Percentiles rank a stretch among this genome's conserved stretches.
phyloP scores from a whole-genome alignment of 2,888 invertebrate genomes.

The Andrena praecox region DNA sequence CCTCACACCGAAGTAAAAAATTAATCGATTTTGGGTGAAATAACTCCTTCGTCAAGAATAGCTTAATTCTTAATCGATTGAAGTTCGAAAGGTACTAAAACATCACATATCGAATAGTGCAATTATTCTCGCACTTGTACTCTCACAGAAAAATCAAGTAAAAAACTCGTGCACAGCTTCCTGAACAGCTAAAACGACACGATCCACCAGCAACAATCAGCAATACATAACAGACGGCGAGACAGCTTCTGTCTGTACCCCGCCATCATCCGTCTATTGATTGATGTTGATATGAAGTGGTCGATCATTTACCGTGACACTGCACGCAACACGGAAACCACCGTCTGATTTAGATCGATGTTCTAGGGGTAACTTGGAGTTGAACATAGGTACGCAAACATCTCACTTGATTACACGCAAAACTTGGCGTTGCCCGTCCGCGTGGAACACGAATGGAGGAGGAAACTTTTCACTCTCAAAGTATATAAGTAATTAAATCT shows the following conservation, averaged over 20 bases:
- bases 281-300: conserved; percentile 31
- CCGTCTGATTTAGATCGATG: conserved; percentile 19
- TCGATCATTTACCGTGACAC: conserved; percentile 30
- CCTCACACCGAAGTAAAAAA: too few species aligned
- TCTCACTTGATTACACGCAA: conserved; percentile 1
- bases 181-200: background rate
- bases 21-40: too few species aligned
- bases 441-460: background rate
- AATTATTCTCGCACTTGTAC: too few species aligned
- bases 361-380: background rate
- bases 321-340: conserved; percentile 1
- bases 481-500: conserved; percentile 6
- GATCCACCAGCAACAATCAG: background rate
- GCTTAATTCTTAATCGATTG: too few species aligned
- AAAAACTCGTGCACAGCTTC: background rate
- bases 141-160: background rate
- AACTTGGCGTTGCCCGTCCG: background rate
- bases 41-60: too few species aligned
- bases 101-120: too few species aligned
- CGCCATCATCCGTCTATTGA: conserved; percentile 23
- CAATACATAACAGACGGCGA: conserved; percentile 4
- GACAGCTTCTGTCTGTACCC: conserved; percentile 4
- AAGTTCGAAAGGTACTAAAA: too few species aligned
- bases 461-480: background rate
- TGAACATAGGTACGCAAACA: background rate